phyloP scores from a whole-genome alignment of 1,140 invertebrate species.

The Cephus cinctus region DNA sequence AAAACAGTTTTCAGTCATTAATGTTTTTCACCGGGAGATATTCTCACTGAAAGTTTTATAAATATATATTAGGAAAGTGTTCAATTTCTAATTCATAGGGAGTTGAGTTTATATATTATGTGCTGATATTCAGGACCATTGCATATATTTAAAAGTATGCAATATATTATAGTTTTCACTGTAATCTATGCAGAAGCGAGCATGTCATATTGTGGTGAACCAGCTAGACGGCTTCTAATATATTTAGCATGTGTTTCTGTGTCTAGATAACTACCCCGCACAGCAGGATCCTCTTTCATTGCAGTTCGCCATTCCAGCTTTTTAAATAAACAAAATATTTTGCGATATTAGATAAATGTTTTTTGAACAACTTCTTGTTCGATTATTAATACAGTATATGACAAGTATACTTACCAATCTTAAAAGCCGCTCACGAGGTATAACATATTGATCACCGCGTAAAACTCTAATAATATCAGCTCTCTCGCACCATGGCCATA shows the following conservation, averaged over 20 bases:
- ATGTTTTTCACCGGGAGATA: too few relatives aligned
- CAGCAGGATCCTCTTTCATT: constrained; percentile 70
- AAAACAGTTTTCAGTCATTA: too few relatives aligned
- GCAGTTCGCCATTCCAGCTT: constrained; percentile 68
- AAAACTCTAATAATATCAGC: constrained; percentile 58
- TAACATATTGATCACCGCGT: constrained; percentile 58
- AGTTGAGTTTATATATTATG: too few relatives aligned
- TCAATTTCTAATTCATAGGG: too few relatives aligned
- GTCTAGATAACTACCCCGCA: constrained; percentile 66
- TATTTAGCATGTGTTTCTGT: constrained; percentile 72
- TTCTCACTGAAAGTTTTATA: too few relatives aligned
- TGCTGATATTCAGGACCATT: too few relatives aligned
- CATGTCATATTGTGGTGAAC: constrained; percentile 70
- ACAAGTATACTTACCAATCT: constrained; percentile 47
- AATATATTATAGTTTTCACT: too few relatives aligned
- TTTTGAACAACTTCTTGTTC: not conserved
- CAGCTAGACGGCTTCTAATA: constrained; percentile 64
- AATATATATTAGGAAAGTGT: too few relatives aligned
- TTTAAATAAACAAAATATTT: constrained; percentile 28
- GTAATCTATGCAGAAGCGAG: too few relatives aligned
- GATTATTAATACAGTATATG: not conserved
- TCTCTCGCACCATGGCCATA: constrained; percentile 87
- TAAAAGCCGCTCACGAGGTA: constrained; percentile 50
- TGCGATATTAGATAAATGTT: too few relatives aligned
- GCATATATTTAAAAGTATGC: too few relatives aligned